Base-by-base conservation (phyloP, 2,888 invertebrate species). In the Gibbula magus region DNA sequence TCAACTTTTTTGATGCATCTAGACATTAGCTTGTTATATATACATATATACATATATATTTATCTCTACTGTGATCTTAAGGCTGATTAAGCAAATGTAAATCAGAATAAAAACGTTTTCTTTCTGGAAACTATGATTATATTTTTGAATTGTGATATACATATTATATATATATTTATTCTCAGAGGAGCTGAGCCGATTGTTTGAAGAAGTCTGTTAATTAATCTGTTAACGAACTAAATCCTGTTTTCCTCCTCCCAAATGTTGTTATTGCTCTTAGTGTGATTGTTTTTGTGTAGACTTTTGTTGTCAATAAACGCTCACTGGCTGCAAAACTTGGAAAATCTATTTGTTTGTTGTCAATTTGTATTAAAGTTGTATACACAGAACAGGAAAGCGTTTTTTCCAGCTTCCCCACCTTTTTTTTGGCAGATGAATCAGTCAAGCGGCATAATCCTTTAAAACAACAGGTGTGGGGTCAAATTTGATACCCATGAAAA, bases 111-210 rank as follows among this genome's bases (percentile, higher is more conserved):
- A 56, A 25, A n/a, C 5, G 22, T 56, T 56, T 22, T 56, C 25
- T 56, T 56, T 56, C 25, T 56, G 25, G 25, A 29, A 25, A 32
- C 54, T 25, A 53, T 75, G 39, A 54, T 75, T 75, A 75, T 75
- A 75, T 75, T 75, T 75, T 75, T 75, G 75, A 75, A 75, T 75
- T 75, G 75, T 75, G 75, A 75, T 75, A 75, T 75, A 54, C 54
- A 75, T 75, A 75, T 52, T 25, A 70, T 70, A 70, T 70, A 70
- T 70, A 70, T 70, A 70, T 67, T 67, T 70, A 70, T 70, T 70
- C 70, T 70, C 70, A 70, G 70, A 35, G 70, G 29, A 35, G 29
- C 70, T 70, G 70, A 25, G 70, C 8, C 61, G n/a, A 20, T 39
- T 70, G 70, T 70, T 70, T 70, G 70, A 70, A 70, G 70, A 70